phyloP scores from a whole-genome alignment of 2,888 invertebrate genomes.

The Ormyrus rosae region DNA sequence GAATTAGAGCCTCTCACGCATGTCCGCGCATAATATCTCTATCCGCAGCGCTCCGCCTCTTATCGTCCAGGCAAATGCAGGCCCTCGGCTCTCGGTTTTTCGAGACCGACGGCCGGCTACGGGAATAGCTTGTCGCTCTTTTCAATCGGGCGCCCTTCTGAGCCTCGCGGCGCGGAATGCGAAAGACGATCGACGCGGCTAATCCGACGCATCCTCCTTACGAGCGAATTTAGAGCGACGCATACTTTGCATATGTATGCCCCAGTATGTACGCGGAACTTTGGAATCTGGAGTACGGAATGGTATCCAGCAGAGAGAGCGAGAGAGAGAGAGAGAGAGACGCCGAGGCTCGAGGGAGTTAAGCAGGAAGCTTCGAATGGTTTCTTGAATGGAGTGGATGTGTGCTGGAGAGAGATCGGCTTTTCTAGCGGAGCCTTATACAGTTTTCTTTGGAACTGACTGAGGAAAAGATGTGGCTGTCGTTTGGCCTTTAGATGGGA shows the following conservation, averaged over 20 bases:
- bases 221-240: slow-evolving; percentile 21
- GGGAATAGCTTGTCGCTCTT: too few species aligned
- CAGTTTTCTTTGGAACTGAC: neutral
- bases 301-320: too few species aligned
- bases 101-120: too few species aligned
- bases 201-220: slow-evolving; percentile 51
- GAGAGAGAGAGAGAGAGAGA: neutral
- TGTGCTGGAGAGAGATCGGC: neutral
- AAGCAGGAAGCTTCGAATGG: slow-evolving; percentile 22
- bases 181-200: neutral
- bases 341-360: neutral
- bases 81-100: too few species aligned
- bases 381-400: neutral
- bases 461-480: neutral
- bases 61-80: too few species aligned
- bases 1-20: too few species aligned
- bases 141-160: too few species aligned
- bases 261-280: neutral
- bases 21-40: too few species aligned
- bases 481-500: too few species aligned
- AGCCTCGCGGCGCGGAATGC: slow-evolving; percentile 3
- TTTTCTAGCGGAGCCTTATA: neutral
- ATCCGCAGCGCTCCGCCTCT: too few species aligned
- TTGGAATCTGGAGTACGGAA: slow-evolving; percentile 15
- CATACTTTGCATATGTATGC: slow-evolving; percentile 44